phyloP scores from a whole-genome alignment of 2,113 vertebrate species.

The Stegostoma tigrinum region DNA sequence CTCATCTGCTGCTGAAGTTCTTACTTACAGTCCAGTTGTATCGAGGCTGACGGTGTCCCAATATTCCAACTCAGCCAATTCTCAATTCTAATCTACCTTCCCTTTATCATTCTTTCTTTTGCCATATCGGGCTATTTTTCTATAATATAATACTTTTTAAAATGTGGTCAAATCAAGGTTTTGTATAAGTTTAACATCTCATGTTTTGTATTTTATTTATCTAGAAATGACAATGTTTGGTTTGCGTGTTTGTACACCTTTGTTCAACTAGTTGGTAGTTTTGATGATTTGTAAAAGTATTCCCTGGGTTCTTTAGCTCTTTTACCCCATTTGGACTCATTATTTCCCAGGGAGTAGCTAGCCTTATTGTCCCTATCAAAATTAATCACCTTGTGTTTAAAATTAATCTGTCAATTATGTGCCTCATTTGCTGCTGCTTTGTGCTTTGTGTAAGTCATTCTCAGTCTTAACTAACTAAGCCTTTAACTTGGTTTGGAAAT shows the following conservation, averaged over 20 bases:
- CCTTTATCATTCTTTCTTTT: neutral
- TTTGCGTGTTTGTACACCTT: neutral
- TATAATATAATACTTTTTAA: too few species aligned
- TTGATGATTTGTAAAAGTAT: neutral
- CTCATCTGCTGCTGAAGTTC: neutral
- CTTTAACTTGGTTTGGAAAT: neutral
- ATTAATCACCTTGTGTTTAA: neutral
- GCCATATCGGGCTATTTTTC: neutral
- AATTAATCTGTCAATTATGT: neutral
- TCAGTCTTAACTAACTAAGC: neutral
- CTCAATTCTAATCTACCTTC: neutral
- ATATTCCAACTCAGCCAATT: neutral
- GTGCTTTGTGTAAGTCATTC: neutral
- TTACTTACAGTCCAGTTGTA: neutral
- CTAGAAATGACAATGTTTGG: neutral
- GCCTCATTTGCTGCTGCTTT: neutral
- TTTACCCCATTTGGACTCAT: neutral
- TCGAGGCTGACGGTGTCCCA: neutral
- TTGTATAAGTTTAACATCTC: neutral
- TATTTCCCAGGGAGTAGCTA: neutral
- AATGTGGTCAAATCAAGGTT: neutral
- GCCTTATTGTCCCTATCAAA: neutral
- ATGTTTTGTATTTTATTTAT: neutral
- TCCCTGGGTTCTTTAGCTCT: neutral
- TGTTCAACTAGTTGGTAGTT: neutral